These are phyloP conservation scores for Drosophila austrosaltans DNA, from an alignment of 2,888 invertebrate species.

Conservation along the genomic window DNA sequence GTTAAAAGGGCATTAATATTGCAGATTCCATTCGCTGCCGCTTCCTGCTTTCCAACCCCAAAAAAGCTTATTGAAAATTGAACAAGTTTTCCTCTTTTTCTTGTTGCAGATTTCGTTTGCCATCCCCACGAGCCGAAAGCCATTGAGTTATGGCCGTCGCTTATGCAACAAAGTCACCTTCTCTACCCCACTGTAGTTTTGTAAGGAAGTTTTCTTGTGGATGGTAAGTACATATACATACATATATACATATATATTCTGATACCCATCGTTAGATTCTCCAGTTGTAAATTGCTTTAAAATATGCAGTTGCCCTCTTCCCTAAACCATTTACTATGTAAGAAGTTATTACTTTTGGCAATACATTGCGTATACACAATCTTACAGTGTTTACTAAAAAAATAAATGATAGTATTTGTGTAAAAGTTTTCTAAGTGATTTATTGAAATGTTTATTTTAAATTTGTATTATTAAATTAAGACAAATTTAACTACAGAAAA, in stretches of 20 bases:
- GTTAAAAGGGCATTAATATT: constrained; percentile 57
- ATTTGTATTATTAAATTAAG: neutral
- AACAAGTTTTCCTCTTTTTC: constrained; percentile 33
- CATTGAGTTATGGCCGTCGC: constrained; percentile 44
- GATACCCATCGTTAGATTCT: constrained; percentile 19
- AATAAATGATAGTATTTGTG: neutral
- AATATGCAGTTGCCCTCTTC: constrained; percentile 38
- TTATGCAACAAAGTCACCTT: constrained; percentile 49
- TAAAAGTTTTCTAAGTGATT: neutral
- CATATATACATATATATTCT: neutral
- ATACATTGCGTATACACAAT: neutral
- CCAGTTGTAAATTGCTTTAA: constrained; percentile 36
- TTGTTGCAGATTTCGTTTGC: constrained; percentile 25
- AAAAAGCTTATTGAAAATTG: constrained; percentile 50
- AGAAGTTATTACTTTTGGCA: neutral
- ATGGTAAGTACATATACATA: constrained; percentile 25
- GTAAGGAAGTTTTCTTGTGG: constrained; percentile 19
- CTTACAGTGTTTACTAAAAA: neutral
- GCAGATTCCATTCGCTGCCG: constrained; percentile 26
- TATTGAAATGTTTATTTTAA: neutral
- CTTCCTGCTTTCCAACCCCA: neutral
- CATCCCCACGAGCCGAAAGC: constrained; percentile 25
- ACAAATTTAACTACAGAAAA: neutral
- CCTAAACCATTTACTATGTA: neutral
- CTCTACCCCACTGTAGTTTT: constrained; percentile 20